Evolutionary conservation across 2,888 invertebrate species (phyloP), one percentile per base, ranked within the genome.

Genomic region (Elysia crispata): DNA sequence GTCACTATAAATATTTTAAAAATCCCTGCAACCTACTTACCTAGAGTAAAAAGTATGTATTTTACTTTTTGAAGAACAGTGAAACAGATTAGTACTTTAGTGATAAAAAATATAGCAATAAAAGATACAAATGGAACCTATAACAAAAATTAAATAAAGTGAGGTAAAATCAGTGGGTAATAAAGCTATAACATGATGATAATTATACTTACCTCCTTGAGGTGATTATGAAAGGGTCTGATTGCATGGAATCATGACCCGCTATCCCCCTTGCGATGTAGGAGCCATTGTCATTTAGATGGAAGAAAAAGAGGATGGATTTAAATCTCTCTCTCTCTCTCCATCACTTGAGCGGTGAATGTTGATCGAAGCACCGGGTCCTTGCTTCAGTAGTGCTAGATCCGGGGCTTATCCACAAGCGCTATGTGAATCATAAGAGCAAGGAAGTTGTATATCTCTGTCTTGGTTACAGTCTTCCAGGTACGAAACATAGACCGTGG

Each of bases 251-350:
- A 33, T 70, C 41, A 23, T 41, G 70, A 18, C 70, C 70, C 8
- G 30, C 20, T 15, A 18, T 0, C 6, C 70, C 70, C 33, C 41
- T 70, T 1, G 70, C 31, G 0, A 70, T 41, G 23, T 33, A 70
- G 8, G n/a, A 0, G 13, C 5, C 5, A 33, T 70, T 70, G 70
- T 70, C 70, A 49, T 70, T 70, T 33, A 70, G 41, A 23, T 70
- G 3, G 23, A 30, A 70, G 23, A 70, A 70, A 23, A n/a, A 30
- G 20, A 70, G 70, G 31, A 70, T 70, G 18, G 11, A 18, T 60
- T 60, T 60, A 33, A 70, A 70, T 3, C 70, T 30, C 23, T 70
- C 70, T n/a, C n/a, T n/a, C n/a, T 20, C 13, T 30, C 23, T 70
- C 20, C 70, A 70, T 70, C 20, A 70, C 8, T 18, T 70, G 23